Conservation (phyloP, 2,797 vertebrate genomes). For the Buceros bicornis region DNA sequence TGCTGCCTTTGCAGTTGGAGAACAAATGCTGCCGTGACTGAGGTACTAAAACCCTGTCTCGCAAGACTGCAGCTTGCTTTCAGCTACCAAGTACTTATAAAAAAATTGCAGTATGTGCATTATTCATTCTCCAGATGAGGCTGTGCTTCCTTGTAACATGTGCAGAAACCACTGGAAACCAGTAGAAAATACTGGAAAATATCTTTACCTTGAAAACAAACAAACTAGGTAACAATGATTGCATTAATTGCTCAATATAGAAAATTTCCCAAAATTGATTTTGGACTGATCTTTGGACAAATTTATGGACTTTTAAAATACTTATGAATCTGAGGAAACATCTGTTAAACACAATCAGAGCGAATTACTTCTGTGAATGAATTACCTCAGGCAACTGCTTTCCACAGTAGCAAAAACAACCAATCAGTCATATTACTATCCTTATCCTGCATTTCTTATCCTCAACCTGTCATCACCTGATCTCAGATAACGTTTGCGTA, state of each 20-base stretch:
- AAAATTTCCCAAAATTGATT: not conserved
- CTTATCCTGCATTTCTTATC: not conserved
- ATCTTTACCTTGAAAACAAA: not conserved
- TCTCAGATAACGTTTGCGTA: not conserved
- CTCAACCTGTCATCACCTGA: not conserved
- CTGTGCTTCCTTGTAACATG: not conserved
- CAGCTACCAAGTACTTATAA: not conserved
- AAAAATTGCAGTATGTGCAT: not conserved
- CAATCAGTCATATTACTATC: not conserved
- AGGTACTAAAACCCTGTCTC: not conserved
- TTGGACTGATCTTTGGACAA: not conserved
- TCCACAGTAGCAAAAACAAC: not conserved
- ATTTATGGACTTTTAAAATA: not conserved
- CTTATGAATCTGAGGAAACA: not conserved
- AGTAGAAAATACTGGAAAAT: not conserved
- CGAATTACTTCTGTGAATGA: not conserved
- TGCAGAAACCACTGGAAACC: not conserved
- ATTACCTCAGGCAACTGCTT: not conserved
- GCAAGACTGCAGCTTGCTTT: not conserved
- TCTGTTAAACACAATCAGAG: constrained; percentile 1
- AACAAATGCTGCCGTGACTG: not conserved
- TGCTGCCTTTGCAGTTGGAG: not conserved
- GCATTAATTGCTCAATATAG: not conserved
- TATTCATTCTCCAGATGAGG: not conserved
- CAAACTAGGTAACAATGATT: not conserved